Evolutionary conservation across 2,888 invertebrate genomes (phyloP), one percentile per base, ranked within the genome.

Genomic region (Melangyna quadrimaculata): DNA sequence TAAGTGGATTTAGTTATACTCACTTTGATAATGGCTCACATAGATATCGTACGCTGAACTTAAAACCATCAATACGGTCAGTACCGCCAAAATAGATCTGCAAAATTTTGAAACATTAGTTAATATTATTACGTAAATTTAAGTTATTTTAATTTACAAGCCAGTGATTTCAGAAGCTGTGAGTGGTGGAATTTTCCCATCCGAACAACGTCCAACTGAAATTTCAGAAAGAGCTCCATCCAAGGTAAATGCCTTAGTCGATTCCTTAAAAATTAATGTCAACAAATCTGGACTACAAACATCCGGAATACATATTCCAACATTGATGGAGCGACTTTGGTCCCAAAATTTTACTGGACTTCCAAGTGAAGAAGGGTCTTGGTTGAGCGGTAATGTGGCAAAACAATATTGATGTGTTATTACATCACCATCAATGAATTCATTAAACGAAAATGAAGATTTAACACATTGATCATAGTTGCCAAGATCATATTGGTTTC

Each of bases 361-460:
- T 35, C 7, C 35, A n/a, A n/a, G n/a, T 35, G 12, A 1, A 10
- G 17, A 43, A 17, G 43, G 17, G 2, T 43, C n/a, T 4, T 6
- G 37, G 0, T 29, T 32, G 6, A 79, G 32, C 7, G 86, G 77
- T 48, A 78, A 61, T 2, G 12, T 37, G 5, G 72, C 63, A 27
- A 90, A 82, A 59, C 90, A 90, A 78, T 90, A 90, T 79, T 90
- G 89, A 29, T 89, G 89, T n/a, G 87, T 79, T 61, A 90, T 89
- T 17, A 72, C n/a, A 3, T 78, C 83, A 53, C 70, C 65, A 12
- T n/a, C n/a, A n/a, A n/a, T n/a, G n/a, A 77, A 70, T n/a, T 19
- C 40, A 19, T 43, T 65, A 1, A 74, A 32, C 0, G 63, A 9
- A 9, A 65, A n/a, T 4, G 74, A 65, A 22, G 40, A 37, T 14